Conservation (phyloP, 2,113 vertebrate genomes). For the Peucedramus taeniatus region DNA sequence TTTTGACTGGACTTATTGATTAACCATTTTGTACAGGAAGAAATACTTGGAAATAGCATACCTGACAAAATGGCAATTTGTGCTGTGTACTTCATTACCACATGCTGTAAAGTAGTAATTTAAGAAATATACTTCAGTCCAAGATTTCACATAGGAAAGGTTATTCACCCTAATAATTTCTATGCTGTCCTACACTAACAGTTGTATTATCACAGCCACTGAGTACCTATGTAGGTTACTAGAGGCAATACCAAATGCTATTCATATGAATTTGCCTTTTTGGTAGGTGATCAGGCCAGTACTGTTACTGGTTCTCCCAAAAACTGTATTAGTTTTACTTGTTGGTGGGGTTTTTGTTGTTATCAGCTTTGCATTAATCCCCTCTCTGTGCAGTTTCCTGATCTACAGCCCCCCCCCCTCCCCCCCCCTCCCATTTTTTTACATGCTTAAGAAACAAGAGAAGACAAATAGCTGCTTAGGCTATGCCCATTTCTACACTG, state of each 20-base stretch:
- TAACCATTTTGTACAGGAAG: background rate
- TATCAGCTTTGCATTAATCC: background rate
- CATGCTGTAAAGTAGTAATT: background rate
- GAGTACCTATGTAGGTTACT: background rate
- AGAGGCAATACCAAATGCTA: background rate
- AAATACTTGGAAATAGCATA: background rate
- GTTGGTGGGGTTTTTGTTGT: rapidly evolving
- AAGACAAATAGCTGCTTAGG: background rate
- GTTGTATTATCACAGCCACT: background rate
- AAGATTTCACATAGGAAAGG: background rate
- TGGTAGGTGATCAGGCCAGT: background rate
- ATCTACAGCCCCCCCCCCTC: background rate
- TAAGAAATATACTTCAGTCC: background rate
- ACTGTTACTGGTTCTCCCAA: background rate
- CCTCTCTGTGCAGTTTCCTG: background rate
- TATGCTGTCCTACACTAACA: background rate
- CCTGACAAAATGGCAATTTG: background rate
- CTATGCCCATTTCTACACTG: background rate
- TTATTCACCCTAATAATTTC: background rate
- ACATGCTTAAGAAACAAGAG: background rate
- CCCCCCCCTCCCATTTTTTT: rapidly evolving
- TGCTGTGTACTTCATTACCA: background rate
- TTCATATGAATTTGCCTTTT: background rate
- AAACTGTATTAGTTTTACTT: background rate
- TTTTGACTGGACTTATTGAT: background rate